Percentiles rank a stretch among this genome's conserved stretches.
Evolutionary conservation across 1,140 invertebrate genomes (phyloP).

Genomic region (Sipha flava): DNA sequence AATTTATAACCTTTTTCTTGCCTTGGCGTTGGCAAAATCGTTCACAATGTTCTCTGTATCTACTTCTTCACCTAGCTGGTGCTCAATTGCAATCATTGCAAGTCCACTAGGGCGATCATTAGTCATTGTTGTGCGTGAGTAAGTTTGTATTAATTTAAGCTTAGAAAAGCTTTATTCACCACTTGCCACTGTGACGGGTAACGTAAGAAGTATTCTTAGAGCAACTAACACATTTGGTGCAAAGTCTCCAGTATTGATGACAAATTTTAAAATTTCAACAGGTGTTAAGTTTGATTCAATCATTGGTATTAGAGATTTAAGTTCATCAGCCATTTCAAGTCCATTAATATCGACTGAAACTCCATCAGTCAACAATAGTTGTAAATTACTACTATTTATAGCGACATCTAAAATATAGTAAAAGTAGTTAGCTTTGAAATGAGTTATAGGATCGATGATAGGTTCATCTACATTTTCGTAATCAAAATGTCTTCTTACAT

Average conservation of each 20-base stretch:
- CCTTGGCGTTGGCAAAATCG: not conserved
- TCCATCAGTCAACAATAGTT: not conserved
- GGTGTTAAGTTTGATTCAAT: not conserved
- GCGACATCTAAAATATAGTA: too few species aligned
- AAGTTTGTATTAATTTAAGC: slow-evolving; percentile 41
- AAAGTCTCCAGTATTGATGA: not conserved
- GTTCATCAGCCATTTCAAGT: not conserved
- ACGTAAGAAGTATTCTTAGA: not conserved
- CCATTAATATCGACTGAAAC: not conserved
- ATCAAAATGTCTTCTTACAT: too few species aligned
- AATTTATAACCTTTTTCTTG: too few species aligned
- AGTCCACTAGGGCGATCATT: not conserved
- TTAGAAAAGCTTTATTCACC: slow-evolving; percentile 41
- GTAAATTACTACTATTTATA: not conserved
- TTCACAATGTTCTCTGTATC: not conserved
- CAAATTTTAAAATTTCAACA: not conserved
- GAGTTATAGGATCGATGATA: too few species aligned
- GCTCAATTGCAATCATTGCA: not conserved
- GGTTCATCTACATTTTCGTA: too few species aligned
- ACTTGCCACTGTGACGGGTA: slow-evolving; percentile 39
- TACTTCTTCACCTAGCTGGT: not conserved
- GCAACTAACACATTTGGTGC: not conserved
- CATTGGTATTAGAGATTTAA: not conserved
- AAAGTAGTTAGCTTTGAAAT: too few species aligned
- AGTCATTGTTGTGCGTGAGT: slow-evolving; percentile 37